Percentiles rank a stretch among this genome's conserved stretches.
phyloP scores from a whole-genome alignment of 2,888 invertebrate genomes.

The Syrphus vitripennis region DNA sequence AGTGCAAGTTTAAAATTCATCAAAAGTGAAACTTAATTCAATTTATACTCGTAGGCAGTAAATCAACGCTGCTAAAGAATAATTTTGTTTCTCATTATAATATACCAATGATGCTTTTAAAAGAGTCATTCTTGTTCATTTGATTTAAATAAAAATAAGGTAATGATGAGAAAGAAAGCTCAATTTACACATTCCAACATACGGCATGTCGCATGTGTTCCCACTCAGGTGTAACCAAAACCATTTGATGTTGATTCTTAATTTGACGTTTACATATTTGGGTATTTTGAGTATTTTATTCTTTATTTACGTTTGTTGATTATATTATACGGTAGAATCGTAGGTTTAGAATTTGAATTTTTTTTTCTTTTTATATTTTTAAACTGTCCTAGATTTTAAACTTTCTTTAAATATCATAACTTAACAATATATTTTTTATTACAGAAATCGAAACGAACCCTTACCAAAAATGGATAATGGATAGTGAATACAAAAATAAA shows the following conservation, averaged over 20 bases:
- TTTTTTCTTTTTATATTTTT: not conserved
- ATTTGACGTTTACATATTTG: not conserved
- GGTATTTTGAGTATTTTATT: not conserved
- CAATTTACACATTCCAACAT: conserved; percentile 43
- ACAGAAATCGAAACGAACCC: not conserved
- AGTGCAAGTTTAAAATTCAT: conserved; percentile 42
- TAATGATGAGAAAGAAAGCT: conserved; percentile 52
- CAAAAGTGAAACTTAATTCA: conserved; percentile 67
- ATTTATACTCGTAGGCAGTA: conserved; percentile 61
- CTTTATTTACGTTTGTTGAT: no score
- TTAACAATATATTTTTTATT: not conserved
- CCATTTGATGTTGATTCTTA: not conserved
- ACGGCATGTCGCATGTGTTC: conserved; percentile 21
- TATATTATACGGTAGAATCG: no score
- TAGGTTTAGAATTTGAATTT: no score
- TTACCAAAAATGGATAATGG: not conserved
- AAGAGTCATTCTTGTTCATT: conserved; percentile 30
- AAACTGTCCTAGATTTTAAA: not conserved
- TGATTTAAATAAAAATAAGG: conserved; percentile 49
- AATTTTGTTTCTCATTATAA: not conserved
- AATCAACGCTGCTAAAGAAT: conserved; percentile 30
- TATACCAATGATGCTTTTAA: not conserved
- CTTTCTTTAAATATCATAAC: not conserved
- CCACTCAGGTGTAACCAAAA: conserved; percentile 39
- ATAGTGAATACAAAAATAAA: not conserved